Conservation (phyloP, 2,113 vertebrate species). For the Neogale vison region DNA sequence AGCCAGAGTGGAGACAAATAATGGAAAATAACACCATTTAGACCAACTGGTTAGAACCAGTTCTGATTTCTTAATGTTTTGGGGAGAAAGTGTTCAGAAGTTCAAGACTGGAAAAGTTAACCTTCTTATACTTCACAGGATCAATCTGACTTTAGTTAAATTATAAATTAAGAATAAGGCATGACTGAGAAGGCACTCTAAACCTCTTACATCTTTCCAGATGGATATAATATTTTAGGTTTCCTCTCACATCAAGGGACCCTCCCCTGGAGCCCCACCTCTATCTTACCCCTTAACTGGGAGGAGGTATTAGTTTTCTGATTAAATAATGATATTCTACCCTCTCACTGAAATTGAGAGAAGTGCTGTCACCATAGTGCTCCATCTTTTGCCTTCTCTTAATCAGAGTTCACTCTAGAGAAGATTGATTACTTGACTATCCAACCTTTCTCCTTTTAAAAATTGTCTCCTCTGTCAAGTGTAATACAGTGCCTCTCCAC, state of each 20-base stretch:
- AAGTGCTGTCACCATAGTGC: not conserved
- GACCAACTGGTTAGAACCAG: not conserved
- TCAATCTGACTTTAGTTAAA: not conserved
- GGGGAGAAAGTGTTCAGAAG: not conserved
- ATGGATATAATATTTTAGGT: not conserved
- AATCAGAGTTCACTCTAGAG: not conserved
- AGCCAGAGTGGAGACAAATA: not conserved
- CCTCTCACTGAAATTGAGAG: not conserved
- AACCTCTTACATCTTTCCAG: not conserved
- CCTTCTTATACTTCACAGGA: not conserved
- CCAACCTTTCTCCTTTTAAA: not conserved
- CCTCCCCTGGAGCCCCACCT: not conserved
- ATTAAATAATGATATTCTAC: not conserved
- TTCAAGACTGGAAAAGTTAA: not conserved
- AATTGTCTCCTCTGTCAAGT: not conserved
- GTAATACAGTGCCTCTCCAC: not conserved
- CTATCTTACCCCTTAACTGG: not conserved
- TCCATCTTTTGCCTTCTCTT: not conserved
- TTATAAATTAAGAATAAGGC: slow-evolving; percentile 20
- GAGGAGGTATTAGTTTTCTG: not conserved
- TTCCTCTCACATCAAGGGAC: not conserved
- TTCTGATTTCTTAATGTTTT: not conserved
- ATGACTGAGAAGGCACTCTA: not conserved
- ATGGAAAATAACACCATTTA: not conserved
- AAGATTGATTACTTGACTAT: not conserved